These are phyloP conservation scores for Coptodon bakossiorum DNA, from an alignment of 2,113 vertebrate genomes.

Conservation along the genomic window DNA sequence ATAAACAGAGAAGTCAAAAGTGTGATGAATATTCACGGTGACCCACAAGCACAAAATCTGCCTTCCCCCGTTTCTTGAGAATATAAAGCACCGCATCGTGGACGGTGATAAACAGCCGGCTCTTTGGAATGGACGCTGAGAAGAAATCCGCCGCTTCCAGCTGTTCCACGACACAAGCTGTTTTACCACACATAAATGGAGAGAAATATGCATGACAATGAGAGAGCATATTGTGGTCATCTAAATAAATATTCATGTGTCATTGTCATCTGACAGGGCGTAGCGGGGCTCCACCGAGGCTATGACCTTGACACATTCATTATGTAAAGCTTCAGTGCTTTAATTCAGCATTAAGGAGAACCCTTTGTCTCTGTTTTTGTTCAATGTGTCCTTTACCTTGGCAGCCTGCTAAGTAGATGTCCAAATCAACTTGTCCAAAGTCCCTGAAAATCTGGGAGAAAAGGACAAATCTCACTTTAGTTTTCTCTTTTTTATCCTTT, in stretches of 20 bases:
- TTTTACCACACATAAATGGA: background rate
- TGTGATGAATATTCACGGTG: background rate
- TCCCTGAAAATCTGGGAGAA: constrained; percentile 80
- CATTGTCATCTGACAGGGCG: background rate
- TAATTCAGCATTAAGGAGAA: background rate
- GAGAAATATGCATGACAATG: background rate
- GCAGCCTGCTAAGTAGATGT: constrained; percentile 71
- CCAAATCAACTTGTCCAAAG: constrained; percentile 80
- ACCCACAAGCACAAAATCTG: constrained; percentile 26
- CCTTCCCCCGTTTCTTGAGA: background rate
- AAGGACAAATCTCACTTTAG: background rate
- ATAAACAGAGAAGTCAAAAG: background rate
- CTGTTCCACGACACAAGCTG: constrained; percentile 78
- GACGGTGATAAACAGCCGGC: constrained; percentile 77
- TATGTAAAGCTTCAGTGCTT: background rate
- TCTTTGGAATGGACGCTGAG: constrained; percentile 76
- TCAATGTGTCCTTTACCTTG: constrained; percentile 62
- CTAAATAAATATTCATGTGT: constrained; percentile 17
- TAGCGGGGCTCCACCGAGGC: background rate
- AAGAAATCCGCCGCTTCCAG: constrained; percentile 84
- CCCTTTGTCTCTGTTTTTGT: constrained; percentile 14
- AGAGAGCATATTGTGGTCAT: background rate
- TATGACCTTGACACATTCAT: background rate
- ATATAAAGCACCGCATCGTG: constrained; percentile 78
- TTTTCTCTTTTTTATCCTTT: background rate